These are phyloP conservation scores for Lepidocyrtoides sp. DNA, from an alignment of 2,888 invertebrate genomes.

Conservation along the genomic window DNA sequence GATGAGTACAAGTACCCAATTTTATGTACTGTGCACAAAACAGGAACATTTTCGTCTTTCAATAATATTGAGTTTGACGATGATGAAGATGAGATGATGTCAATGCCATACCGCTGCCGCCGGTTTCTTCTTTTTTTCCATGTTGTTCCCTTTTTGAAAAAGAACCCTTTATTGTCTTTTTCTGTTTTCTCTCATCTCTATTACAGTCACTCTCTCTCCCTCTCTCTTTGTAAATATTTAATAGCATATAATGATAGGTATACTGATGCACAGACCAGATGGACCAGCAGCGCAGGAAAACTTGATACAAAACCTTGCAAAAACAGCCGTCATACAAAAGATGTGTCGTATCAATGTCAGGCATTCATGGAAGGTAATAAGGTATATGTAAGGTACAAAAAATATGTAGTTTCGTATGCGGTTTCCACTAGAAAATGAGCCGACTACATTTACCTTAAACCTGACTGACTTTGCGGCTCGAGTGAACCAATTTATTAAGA, in stretches of 20 bases:
- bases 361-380: background rate
- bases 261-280: background rate
- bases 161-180: background rate
- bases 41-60: too few species aligned
- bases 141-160: background rate
- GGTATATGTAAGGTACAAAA: background rate
- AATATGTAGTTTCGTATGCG: background rate
- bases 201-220: background rate
- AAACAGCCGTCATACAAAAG: background rate
- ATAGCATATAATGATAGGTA: background rate
- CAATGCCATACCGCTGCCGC: background rate
- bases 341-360: background rate
- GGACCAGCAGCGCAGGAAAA: background rate
- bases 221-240: conserved; percentile 26
- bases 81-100: background rate
- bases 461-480: conserved; percentile 10
- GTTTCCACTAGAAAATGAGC: background rate
- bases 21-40: too few species aligned
- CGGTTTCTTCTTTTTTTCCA: background rate
- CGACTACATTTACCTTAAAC: conserved; percentile 9
- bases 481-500: conserved; percentile 20
- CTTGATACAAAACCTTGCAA: background rate
- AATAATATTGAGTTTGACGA: conserved; percentile 2
- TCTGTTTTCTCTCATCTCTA: background rate
- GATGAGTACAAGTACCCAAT: too few species aligned